These are phyloP conservation scores for Acinonyx jubatus DNA, from an alignment of 2,113 vertebrate genomes.

Conservation along the genomic window DNA sequence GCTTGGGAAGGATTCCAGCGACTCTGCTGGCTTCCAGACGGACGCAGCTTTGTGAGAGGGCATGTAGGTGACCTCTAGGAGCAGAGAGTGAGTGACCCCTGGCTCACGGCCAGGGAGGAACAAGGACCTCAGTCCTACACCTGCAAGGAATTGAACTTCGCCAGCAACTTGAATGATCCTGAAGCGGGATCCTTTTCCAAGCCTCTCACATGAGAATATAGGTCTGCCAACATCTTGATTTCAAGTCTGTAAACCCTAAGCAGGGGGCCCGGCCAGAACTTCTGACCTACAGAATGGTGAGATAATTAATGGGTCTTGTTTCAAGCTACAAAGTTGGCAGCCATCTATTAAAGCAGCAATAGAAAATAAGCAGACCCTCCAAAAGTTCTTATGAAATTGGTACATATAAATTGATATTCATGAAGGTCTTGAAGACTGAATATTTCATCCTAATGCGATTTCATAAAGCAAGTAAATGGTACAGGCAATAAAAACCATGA, in stretches of 20 bases:
- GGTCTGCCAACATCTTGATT: background rate
- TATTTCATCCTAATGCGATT: background rate
- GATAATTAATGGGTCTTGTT: background rate
- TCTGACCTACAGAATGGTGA: background rate
- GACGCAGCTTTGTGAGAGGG: background rate
- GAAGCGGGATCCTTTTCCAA: background rate
- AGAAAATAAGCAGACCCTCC: background rate
- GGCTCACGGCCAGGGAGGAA: background rate
- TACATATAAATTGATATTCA: background rate
- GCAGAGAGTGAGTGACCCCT: background rate
- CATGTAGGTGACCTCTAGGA: background rate
- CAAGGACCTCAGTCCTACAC: background rate
- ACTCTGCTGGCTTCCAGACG: background rate
- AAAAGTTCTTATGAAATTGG: background rate
- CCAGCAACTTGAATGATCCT: background rate
- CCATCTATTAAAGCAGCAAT: background rate
- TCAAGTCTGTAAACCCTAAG: background rate
- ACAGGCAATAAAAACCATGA: background rate
- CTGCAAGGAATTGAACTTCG: background rate
- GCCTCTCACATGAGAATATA: background rate
- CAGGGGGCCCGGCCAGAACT: background rate
- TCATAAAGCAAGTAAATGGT: background rate
- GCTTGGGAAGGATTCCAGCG: background rate
- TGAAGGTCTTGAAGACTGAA: background rate
- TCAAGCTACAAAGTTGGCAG: background rate